phyloP scores from a whole-genome alignment of 2,888 invertebrate species.

The Protodeltote pygarga region DNA sequence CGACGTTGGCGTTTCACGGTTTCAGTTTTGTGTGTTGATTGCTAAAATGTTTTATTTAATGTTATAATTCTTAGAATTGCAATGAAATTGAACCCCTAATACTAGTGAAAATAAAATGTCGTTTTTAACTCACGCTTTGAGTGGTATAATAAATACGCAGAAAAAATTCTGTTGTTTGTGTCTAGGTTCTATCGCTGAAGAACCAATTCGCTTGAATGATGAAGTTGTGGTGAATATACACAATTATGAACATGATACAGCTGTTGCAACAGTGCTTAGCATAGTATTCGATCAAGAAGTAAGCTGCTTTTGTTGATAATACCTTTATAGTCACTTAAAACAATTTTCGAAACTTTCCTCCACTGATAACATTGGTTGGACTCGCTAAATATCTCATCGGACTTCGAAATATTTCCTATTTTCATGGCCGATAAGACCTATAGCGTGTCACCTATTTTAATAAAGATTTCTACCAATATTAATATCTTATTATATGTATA shows the following conservation, averaged over 20 bases:
- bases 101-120: constrained; percentile 39
- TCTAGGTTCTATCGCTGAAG: constrained; percentile 51
- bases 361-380: no score
- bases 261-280: constrained; percentile 61
- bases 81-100: neutral
- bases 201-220: constrained; percentile 56
- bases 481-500: neutral
- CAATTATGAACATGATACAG: constrained; percentile 45
- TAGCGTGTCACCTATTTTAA: no score
- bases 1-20: no score
- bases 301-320: constrained; percentile 13
- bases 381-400: no score
- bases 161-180: constrained; percentile 70
- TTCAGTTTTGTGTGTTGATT: no score
- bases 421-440: no score
- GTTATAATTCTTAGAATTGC: no score
- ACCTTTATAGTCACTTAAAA: no score
- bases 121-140: constrained; percentile 50
- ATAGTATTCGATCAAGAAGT: constrained; percentile 64
- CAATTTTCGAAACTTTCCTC: no score
- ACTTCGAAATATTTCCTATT: no score
- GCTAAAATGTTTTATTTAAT: no score
- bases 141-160: constrained; percentile 58
- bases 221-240: constrained; percentile 58
- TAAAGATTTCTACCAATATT: neutral